A percentile compares a stretch with the other conserved stretches of the same genome.
Conservation (phyloP, 2,113 vertebrate species). For the Arizona elegans region DNA sequence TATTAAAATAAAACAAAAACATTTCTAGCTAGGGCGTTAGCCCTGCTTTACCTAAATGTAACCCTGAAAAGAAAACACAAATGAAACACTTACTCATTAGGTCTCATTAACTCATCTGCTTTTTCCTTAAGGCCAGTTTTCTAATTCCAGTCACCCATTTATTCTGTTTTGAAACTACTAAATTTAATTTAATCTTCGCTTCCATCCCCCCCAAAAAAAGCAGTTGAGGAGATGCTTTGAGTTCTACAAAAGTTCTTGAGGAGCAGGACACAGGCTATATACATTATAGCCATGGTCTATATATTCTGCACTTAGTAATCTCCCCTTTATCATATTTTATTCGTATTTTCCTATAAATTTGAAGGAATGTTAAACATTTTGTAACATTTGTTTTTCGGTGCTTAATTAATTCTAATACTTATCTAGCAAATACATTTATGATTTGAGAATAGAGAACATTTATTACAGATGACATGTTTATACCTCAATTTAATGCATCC, state of each 20-base stretch:
- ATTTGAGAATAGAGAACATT: background rate
- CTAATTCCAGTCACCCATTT: background rate
- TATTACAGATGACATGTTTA: too few relatives aligned
- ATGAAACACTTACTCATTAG: background rate
- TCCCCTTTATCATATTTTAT: background rate
- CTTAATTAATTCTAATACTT: background rate
- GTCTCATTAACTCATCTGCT: background rate
- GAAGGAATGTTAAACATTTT: background rate
- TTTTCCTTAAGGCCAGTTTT: background rate
- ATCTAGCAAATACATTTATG: background rate
- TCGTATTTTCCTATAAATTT: background rate
- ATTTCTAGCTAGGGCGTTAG: background rate
- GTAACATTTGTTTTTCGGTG: background rate
- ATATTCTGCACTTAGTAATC: background rate
- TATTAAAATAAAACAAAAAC: slow-evolving; percentile 12
- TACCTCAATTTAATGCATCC: too few relatives aligned
- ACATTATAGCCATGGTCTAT: too few relatives aligned
- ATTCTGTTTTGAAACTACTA: background rate
- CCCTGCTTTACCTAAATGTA: background rate
- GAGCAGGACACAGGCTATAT: background rate
- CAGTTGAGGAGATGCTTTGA: background rate
- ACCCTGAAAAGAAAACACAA: background rate
- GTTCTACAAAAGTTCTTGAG: background rate
- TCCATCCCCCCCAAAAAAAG: background rate
- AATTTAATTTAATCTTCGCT: background rate